Evolutionary conservation across 2,113 vertebrate species (phyloP).

Genomic region (Synchiropus splendidus): DNA sequence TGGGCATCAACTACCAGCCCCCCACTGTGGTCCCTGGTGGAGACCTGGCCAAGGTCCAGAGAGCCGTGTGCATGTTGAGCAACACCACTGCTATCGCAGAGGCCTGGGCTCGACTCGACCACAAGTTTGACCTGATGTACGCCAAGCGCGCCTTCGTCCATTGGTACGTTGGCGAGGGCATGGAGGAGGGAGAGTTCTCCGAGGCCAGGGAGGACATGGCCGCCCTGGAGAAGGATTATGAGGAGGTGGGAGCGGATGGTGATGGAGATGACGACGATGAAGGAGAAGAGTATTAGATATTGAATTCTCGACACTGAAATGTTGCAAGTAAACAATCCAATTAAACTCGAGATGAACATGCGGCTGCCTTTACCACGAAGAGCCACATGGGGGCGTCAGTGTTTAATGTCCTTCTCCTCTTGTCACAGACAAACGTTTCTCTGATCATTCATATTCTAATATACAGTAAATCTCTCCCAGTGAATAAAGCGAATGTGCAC

Average conservation of each 20-base stretch:
- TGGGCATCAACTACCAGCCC: conserved; percentile 64
- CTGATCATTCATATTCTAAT: no score
- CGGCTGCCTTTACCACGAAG: no score
- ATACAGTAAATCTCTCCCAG: no score
- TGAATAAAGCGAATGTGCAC: no score
- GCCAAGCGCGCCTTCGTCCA: conserved; percentile 75
- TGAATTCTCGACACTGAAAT: no score
- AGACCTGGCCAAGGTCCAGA: conserved; percentile 74
- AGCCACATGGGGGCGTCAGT: no score
- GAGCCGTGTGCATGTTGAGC: conserved; percentile 73
- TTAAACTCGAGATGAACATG: no score
- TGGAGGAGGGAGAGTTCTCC: conserved; percentile 77
- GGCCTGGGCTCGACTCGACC: conserved; percentile 75
- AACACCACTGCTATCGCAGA: conserved; percentile 74
- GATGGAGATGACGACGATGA: no score
- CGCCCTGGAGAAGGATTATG: conserved; percentile 77
- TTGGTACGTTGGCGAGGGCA: conserved; percentile 76
- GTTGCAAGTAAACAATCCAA: no score
- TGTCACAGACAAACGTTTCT: no score
- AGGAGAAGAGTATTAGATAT: no score
- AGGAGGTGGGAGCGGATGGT: conserved; percentile 61
- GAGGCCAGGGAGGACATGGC: conserved; percentile 75
- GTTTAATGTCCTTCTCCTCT: no score
- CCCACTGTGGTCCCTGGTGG: conserved; percentile 71
- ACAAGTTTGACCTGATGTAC: conserved; percentile 76